phyloP scores from a whole-genome alignment of 2,797 vertebrate species.

The Balearica regulorum region DNA sequence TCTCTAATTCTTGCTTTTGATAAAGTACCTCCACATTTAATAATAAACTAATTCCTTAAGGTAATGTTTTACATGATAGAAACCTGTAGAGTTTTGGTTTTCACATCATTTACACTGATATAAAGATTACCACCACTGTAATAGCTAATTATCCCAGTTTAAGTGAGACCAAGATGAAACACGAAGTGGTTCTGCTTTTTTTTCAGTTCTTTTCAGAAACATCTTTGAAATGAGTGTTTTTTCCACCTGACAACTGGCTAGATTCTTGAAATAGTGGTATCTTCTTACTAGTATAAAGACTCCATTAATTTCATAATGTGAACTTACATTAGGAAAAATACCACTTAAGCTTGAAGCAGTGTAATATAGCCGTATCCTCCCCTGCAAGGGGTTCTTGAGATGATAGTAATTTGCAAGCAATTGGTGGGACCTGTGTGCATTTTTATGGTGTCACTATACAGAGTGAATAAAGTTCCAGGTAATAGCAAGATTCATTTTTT shows the following conservation, averaged over 20 bases:
- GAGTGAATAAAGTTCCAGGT: neutral
- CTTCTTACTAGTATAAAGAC: neutral
- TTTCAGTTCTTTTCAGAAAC: neutral
- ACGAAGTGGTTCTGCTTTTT: fast-evolving
- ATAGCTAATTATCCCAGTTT: neutral
- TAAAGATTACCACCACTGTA: neutral
- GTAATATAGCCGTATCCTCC: neutral
- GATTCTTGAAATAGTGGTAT: neutral
- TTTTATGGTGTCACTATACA: neutral
- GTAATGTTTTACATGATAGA: neutral
- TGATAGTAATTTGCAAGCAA: neutral
- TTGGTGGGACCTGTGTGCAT: neutral
- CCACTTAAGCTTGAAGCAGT: neutral
- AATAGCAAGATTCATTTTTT: neutral
- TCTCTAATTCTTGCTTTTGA: neutral
- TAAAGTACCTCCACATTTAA: neutral
- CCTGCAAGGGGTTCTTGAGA: neutral
- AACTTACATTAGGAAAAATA: neutral
- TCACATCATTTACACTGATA: neutral
- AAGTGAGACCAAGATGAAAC: neutral
- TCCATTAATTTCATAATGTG: neutral
- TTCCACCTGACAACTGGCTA: neutral
- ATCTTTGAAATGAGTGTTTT: neutral
- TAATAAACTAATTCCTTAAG: neutral
- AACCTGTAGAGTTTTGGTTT: neutral